These are phyloP conservation scores for Autographa gamma DNA, from an alignment of 2,888 invertebrate genomes.

Conservation along the genomic window DNA sequence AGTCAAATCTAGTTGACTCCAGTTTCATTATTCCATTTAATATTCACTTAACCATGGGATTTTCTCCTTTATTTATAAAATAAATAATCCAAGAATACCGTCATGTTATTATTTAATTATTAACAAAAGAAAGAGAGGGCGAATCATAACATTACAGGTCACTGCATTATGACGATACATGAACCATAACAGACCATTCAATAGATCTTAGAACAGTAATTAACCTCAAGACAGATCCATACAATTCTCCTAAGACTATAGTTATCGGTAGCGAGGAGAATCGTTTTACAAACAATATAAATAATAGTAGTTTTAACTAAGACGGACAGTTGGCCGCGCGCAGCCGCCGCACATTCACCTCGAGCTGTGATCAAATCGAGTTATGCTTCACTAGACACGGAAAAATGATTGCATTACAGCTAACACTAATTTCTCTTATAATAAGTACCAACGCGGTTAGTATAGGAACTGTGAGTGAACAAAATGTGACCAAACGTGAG, in stretches of 20 bases:
- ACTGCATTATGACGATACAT: slow-evolving; percentile 6
- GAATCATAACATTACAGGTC: neutral
- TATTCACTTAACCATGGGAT: neutral
- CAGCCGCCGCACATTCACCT: slow-evolving; percentile 69
- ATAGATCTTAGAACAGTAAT: slow-evolving; percentile 2
- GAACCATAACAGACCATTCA: slow-evolving; percentile 26
- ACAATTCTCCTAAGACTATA: slow-evolving; percentile 64
- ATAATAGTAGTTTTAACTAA: slow-evolving; percentile 80
- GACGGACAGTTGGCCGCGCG: slow-evolving; percentile 79
- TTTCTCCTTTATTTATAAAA: neutral
- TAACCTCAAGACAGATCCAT: slow-evolving; percentile 64
- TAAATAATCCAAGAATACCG: neutral
- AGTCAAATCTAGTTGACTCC: neutral
- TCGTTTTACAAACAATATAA: slow-evolving; percentile 87
- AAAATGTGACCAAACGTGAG: slow-evolving; percentile 76
- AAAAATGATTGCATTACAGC: slow-evolving; percentile 59
- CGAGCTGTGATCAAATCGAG: slow-evolving; percentile 53
- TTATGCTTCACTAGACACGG: slow-evolving; percentile 53
- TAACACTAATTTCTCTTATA: slow-evolving; percentile 58
- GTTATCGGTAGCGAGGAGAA: slow-evolving; percentile 73
- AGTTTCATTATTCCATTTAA: neutral
- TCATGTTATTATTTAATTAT: neutral
- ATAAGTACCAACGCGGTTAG: slow-evolving; percentile 69
- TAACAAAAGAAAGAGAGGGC: neutral
- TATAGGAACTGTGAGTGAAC: slow-evolving; percentile 74